A percentile compares a stretch with the other conserved stretches of the same genome.
Evolutionary conservation across 2,113 vertebrate species (phyloP).

Genomic region (Panthera leo): DNA sequence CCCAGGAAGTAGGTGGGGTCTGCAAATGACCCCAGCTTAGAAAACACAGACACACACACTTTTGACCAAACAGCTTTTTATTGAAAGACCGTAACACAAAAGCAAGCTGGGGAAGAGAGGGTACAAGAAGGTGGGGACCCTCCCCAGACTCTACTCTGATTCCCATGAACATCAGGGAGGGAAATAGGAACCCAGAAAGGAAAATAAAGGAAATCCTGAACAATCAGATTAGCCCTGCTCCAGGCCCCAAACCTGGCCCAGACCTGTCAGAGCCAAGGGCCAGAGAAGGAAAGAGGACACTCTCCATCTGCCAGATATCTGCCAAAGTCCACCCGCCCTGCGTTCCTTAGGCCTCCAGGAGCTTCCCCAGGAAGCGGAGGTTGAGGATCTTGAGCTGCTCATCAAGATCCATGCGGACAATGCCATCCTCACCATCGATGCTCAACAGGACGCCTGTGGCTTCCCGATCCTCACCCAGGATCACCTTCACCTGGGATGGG

Average conservation of each 20-base stretch:
- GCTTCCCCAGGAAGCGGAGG: conserved; percentile 93
- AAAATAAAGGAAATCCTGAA: conserved; percentile 36
- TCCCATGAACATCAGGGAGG: conserved; percentile 15
- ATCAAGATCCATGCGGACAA: conserved; percentile 94
- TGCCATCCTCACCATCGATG: conserved; percentile 95
- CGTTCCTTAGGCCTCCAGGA: conserved; percentile 85
- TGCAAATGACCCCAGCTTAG: neutral
- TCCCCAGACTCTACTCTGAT: conserved; percentile 50
- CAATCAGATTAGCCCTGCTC: neutral
- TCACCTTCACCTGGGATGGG: conserved; percentile 92
- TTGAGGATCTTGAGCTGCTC: conserved; percentile 96
- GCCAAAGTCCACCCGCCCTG: neutral
- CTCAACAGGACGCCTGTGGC: conserved; percentile 94
- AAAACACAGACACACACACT: neutral
- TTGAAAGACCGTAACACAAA: conserved; percentile 69
- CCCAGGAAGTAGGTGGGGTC: neutral
- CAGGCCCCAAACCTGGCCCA: neutral
- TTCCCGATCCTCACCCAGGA: conserved; percentile 94
- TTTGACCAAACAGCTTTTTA: conserved; percentile 75
- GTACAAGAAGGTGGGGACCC: neutral
- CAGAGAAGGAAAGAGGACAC: neutral
- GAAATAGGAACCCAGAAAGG: conserved; percentile 19
- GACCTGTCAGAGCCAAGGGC: neutral
- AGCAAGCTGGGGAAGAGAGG: conserved; percentile 24
- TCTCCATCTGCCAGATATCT: neutral